Evolutionary conservation across 2,797 vertebrate species (phyloP), one percentile per base, ranked within the genome.

Genomic region (Nannoperca obscura): DNA sequence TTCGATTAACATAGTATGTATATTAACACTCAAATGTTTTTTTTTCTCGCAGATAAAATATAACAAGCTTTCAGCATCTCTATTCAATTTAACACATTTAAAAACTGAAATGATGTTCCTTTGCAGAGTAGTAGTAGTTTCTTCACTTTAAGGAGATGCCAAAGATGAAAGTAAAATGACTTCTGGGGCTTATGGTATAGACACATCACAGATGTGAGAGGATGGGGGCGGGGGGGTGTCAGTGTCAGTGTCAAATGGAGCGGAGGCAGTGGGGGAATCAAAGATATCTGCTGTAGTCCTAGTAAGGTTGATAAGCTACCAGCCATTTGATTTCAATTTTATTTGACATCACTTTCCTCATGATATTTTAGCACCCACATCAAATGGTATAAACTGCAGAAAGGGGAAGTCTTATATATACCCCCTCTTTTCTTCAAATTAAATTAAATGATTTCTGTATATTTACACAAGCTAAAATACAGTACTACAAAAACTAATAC

Each of bases 121-220:
- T 60, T 67, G 20, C 55, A 27, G 61, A 74, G 59, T 36, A 62
- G 50, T 36, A 27, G 50, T 40, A n/a, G 15, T n/a, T 73, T 52
- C 15, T 66, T 81, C 36, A 55, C 53, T 80, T 86, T 49, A 80
- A 78, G 63, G 52, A 71, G 61, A 82, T 53, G 50, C 50, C 54
- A 49, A n/a, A 74, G 52, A 83, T 86, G 59, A 78, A 73, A 78
- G 49, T 62, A 10, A 74, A 71, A 69, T 65, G 10, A 71, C 49
- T 69, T 80, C 42, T 73, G 59, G 73, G 71, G 30, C 24, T 83
- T 61, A 47, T 73, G 4, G 65, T 73, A 36, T 49, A 60, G 67
- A 65, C 75, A 61, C 49, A 38, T 60, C 30, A 62, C 46, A 74
- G 68, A 74, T 72, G 34, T 49, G 44, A 68, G 70, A 46, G 38